A percentile compares a stretch with the other conserved stretches of the same genome.
These are phyloP conservation scores for Hipposideros larvatus DNA, from an alignment of 2,797 vertebrate species.

Conservation along the genomic window DNA sequence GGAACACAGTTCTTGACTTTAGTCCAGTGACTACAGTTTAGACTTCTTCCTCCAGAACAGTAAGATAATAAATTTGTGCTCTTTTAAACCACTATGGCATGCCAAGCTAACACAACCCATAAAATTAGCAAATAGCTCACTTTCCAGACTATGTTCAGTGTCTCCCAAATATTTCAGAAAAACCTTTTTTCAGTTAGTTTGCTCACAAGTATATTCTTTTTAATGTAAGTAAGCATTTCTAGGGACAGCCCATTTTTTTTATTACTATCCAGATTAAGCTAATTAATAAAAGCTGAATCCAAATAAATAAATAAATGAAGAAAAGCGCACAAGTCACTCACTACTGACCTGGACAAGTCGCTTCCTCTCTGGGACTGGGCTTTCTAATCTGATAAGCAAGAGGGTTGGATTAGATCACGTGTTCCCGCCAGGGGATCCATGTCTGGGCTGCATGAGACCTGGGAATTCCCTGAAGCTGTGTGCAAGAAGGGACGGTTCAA, in stretches of 20 bases:
- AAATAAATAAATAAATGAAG: conserved; percentile 19
- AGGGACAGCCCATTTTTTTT: neutral
- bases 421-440: neutral
- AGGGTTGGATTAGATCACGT: neutral
- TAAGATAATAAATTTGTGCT: neutral
- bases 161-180: neutral
- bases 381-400: neutral
- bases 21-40: neutral
- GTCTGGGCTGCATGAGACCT: neutral
- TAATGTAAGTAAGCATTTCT: neutral
- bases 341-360: neutral
- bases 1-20: neutral
- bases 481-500: neutral
- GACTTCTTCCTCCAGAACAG: neutral
- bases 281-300: conserved; percentile 1
- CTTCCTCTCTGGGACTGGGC: neutral
- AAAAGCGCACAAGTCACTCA: neutral
- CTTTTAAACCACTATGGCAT: neutral
- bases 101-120: neutral
- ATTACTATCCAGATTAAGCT: neutral
- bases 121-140: neutral
- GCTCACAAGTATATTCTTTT: neutral
- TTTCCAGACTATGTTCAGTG: neutral
- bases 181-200: neutral
- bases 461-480: neutral